Evolutionary conservation across 2,113 vertebrate species (phyloP).

Genomic region (Chaenocephalus aceratus): DNA sequence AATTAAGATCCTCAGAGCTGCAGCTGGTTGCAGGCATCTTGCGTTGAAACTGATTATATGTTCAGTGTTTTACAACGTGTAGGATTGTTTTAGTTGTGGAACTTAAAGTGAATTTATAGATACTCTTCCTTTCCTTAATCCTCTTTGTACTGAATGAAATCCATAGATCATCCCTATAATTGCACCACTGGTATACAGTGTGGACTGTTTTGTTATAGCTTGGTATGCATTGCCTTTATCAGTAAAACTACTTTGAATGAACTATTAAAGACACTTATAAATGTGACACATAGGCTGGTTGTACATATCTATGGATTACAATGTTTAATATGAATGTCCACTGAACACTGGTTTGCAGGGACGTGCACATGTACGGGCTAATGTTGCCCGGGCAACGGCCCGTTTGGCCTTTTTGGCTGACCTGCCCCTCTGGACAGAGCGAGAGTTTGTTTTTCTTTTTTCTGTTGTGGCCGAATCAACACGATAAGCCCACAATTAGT

Average conservation of each 20-base stretch:
- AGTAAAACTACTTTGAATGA: constrained; percentile 23
- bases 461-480: too few relatives aligned
- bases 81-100: not conserved
- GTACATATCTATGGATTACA: not conserved
- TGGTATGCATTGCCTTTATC: constrained; percentile 11
- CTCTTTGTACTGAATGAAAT: constrained; percentile 13
- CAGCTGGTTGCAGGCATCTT: not conserved
- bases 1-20: not conserved
- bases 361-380: too few relatives aligned
- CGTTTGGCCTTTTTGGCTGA: too few relatives aligned
- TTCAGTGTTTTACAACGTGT: not conserved
- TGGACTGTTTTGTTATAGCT: not conserved
- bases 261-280: not conserved
- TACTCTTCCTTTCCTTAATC: constrained; percentile 10
- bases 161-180: constrained; percentile 12
- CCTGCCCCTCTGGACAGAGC: too few relatives aligned
- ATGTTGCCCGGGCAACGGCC: too few relatives aligned
- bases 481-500: too few relatives aligned
- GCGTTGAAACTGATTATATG: not conserved
- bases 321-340: not conserved
- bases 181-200: not conserved
- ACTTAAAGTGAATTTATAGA: not conserved
- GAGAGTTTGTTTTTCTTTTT: too few relatives aligned
- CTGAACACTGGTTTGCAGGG: not conserved
- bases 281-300: not conserved